Evolutionary conservation across 1,140 invertebrate species (phyloP).

Genomic region (Drosophila equinoxialis): DNA sequence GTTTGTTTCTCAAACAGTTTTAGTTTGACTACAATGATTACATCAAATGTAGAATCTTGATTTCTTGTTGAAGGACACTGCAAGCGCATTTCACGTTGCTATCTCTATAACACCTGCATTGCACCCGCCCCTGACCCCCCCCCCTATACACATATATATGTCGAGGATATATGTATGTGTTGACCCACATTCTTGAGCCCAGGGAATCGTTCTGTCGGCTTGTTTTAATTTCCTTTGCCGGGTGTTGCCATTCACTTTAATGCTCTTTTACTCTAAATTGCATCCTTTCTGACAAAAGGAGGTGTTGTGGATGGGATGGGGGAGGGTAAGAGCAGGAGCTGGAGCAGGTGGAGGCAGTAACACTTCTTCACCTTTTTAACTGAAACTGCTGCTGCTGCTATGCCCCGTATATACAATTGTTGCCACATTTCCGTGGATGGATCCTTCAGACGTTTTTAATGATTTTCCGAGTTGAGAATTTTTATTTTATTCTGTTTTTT

Average conservation of each 20-base stretch:
- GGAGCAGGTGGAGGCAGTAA: neutral
- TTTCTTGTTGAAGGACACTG: neutral
- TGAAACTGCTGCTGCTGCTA: constrained; percentile 37
- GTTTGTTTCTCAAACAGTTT: too few relatives aligned
- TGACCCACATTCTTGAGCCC: constrained; percentile 57
- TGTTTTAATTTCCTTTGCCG: constrained; percentile 71
- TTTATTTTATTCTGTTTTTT: constrained; percentile 29
- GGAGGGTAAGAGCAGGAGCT: neutral
- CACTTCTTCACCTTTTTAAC: constrained; percentile 28
- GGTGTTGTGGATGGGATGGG: neutral
- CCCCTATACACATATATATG: neutral
- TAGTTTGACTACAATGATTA: neutral
- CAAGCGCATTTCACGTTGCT: neutral
- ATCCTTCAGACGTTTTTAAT: constrained; percentile 73
- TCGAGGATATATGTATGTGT: constrained; percentile 20
- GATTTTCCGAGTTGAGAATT: constrained; percentile 72
- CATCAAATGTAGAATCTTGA: neutral
- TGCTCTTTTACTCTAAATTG: constrained; percentile 71
- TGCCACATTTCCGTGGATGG: constrained; percentile 67
- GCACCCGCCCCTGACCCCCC: neutral
- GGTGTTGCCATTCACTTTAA: constrained; percentile 66
- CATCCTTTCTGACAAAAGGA: constrained; percentile 54
- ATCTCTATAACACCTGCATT: constrained; percentile 18
- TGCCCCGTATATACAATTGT: constrained; percentile 66
- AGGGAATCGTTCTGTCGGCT: constrained; percentile 35